A percentile compares a stretch with the other conserved stretches of the same genome.
Evolutionary conservation across 1,140 invertebrate genomes (phyloP).

Genomic region (Aethina tumida): DNA sequence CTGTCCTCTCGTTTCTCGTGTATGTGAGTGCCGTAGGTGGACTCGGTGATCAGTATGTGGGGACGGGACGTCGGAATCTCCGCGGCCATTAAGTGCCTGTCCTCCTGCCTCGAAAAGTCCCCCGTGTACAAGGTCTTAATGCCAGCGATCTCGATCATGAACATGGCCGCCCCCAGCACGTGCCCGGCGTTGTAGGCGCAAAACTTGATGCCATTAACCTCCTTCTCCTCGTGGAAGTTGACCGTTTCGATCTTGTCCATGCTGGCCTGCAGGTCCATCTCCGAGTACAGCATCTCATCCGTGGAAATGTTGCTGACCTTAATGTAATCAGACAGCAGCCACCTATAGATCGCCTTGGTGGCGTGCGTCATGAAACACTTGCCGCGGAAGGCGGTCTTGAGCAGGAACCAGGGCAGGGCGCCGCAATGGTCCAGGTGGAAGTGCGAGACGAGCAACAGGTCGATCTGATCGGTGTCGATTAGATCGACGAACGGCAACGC

Average conservation of each 20-base stretch:
- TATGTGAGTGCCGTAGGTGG: conserved; percentile 98
- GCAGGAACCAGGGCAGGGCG: conserved; percentile 94
- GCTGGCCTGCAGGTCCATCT: conserved; percentile 90
- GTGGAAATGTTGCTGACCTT: conserved; percentile 98
- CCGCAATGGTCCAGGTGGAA: conserved; percentile 99
- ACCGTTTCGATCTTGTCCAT: conserved; percentile 99
- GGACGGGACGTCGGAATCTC: conserved; percentile 94
- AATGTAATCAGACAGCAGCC: conserved; percentile 97
- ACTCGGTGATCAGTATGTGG: conserved; percentile 96
- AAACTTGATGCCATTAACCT: conserved; percentile 92
- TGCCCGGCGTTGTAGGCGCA: conserved; percentile 99
- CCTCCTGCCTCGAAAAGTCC: conserved; percentile 97
- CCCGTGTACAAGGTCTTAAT: conserved; percentile 96
- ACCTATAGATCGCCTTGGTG: conserved; percentile 99
- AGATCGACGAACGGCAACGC: conserved; percentile 96
- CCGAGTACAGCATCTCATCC: conserved; percentile 96
- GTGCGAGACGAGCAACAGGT: conserved; percentile 92
- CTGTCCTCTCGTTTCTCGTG: conserved; percentile 97
- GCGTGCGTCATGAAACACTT: conserved; percentile 99
- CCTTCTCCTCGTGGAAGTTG: conserved; percentile 97
- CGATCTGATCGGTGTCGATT: conserved; percentile 95
- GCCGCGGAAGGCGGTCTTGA: conserved; percentile 96
- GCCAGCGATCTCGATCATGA: conserved; percentile 99
- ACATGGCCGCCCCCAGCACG: conserved; percentile 98
- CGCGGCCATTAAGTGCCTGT: conserved; percentile 97